These are phyloP conservation scores for Prenolepis imparis DNA, from an alignment of 2,888 invertebrate species.

Conservation along the genomic window DNA sequence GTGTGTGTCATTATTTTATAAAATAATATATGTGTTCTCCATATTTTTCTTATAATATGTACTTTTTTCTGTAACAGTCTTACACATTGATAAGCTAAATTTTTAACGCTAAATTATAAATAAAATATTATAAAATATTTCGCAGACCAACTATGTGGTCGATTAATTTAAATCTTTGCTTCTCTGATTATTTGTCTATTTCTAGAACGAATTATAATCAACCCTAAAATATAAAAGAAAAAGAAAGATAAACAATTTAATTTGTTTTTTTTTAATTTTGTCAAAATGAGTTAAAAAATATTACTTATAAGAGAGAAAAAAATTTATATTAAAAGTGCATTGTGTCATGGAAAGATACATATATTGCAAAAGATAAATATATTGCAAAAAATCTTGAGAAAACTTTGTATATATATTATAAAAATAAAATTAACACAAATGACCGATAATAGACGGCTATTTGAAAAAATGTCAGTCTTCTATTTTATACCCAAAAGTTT, in stretches of 20 bases:
- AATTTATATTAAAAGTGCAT: neutral
- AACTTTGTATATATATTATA: neutral
- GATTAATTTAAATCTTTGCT: conserved; percentile 8
- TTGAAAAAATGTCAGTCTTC: neutral
- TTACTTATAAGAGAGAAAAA: neutral
- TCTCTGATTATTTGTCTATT: neutral
- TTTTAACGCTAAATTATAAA: neutral
- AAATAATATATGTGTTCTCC: neutral
- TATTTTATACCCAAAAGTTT: conserved; percentile 7
- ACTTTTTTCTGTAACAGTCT: neutral
- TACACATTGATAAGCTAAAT: neutral
- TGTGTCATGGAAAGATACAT: neutral
- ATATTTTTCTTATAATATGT: neutral
- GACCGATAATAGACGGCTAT: neutral
- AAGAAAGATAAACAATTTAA: neutral
- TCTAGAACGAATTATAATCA: neutral
- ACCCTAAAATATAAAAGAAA: neutral
- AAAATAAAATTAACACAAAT: neutral
- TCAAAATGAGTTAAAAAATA: neutral
- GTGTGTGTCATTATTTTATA: conserved; percentile 2
- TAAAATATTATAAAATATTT: too few species aligned
- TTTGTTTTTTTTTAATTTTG: neutral
- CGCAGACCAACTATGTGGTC: neutral
- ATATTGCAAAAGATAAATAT: neutral
- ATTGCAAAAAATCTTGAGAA: neutral